These are phyloP conservation scores for Papilio dardanus DNA, from an alignment of 1,140 invertebrate species.

Conservation along the genomic window DNA sequence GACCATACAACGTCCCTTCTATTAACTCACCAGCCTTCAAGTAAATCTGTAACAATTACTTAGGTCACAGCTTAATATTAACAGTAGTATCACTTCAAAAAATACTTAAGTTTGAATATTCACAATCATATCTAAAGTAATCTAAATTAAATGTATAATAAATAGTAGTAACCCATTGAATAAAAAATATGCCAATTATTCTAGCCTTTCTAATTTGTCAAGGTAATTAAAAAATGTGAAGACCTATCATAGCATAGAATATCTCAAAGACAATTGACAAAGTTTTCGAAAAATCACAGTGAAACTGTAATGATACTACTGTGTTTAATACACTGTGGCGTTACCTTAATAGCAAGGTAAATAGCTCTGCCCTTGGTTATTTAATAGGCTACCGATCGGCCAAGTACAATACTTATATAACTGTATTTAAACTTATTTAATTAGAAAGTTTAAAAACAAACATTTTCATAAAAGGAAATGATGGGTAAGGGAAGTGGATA, in stretches of 20 bases:
- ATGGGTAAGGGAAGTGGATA: no score
- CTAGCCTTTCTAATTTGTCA: no score
- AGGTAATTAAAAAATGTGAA: no score
- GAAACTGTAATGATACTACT: neutral
- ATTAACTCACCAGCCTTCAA: slow-evolving; percentile 30
- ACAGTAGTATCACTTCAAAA: slow-evolving; percentile 6
- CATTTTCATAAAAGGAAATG: no score
- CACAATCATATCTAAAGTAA: no score
- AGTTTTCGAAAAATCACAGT: no score
- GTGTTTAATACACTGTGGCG: slow-evolving; percentile 22
- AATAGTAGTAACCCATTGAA: no score
- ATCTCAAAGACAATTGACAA: neutral
- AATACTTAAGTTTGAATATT: no score
- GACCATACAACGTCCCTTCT: slow-evolving; percentile 34
- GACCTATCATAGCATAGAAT: neutral
- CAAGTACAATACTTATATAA: slow-evolving; percentile 13
- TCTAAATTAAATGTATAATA: no score
- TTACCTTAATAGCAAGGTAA: slow-evolving; percentile 34
- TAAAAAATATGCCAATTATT: no score
- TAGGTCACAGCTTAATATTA: neutral
- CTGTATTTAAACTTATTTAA: neutral
- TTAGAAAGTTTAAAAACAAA: neutral
- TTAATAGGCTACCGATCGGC: slow-evolving; percentile 31
- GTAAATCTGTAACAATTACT: slow-evolving; percentile 26
- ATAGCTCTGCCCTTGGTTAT: slow-evolving; percentile 32